Percentiles rank a stretch among this genome's conserved stretches.
Conservation (phyloP, 1,140 invertebrate species). For the Amphibalanus amphitrite region DNA sequence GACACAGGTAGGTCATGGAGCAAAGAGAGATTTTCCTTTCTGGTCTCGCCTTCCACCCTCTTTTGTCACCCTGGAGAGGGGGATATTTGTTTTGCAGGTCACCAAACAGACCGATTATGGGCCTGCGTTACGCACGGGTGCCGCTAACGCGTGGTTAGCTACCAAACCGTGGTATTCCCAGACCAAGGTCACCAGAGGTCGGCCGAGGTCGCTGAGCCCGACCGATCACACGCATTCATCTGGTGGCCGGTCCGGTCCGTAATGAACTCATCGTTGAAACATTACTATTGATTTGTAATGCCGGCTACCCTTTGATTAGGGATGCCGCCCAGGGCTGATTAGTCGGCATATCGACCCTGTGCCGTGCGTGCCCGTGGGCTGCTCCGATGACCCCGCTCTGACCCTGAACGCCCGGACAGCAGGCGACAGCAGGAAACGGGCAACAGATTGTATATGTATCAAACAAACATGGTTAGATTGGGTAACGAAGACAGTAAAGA, state of each 20-base stretch:
- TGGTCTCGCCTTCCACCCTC: too few relatives aligned
- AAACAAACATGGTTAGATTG: not conserved
- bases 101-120: too few relatives aligned
- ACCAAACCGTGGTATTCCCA: not conserved
- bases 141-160: too few relatives aligned
- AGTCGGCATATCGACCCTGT: not conserved
- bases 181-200: not conserved
- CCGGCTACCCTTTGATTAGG: not conserved
- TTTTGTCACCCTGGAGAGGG: too few relatives aligned
- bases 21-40: too few relatives aligned
- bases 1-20: not conserved
- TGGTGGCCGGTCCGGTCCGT: not conserved
- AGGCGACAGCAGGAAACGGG: not conserved
- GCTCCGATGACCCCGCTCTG: too few relatives aligned
- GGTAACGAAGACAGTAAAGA: too few relatives aligned
- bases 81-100: too few relatives aligned
- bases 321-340: not conserved
- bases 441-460: not conserved
- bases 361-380: too few relatives aligned
- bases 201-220: too few relatives aligned
- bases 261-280: not conserved
- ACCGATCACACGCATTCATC: not conserved
- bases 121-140: too few relatives aligned
- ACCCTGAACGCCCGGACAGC: too few relatives aligned
- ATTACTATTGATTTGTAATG: conserved; percentile 3